A percentile compares a stretch with the other conserved stretches of the same genome.
Evolutionary conservation across 2,797 vertebrate species (phyloP).

Genomic region (Sebastolobus alascanus): DNA sequence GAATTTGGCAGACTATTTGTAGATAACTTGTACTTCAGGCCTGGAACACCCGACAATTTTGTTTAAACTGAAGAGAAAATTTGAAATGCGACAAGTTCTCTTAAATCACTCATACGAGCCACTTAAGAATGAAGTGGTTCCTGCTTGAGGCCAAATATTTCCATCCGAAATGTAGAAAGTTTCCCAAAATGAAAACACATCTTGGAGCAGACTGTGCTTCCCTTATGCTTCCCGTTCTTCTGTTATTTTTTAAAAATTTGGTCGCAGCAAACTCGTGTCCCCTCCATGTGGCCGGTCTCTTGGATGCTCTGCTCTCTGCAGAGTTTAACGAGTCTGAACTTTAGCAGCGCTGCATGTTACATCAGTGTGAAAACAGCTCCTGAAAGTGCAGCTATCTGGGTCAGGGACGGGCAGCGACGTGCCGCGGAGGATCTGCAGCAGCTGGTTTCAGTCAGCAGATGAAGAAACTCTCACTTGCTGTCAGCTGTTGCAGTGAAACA

Average conservation of each 20-base stretch:
- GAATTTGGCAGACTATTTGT: neutral
- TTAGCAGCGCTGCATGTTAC: neutral
- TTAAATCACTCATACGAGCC: neutral
- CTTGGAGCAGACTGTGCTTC: neutral
- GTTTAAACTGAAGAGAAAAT: neutral
- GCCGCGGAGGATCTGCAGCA: constrained; percentile 30
- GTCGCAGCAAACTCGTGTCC: neutral
- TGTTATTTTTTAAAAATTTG: neutral
- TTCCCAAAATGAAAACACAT: neutral
- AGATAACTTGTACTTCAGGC: neutral
- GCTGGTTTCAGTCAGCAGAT: constrained; percentile 41
- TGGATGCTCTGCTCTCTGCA: neutral
- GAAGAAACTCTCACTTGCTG: constrained; percentile 14
- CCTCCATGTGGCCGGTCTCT: neutral
- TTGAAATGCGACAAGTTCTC: neutral
- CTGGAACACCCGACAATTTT: neutral
- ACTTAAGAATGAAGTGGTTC: neutral
- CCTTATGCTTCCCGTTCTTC: neutral
- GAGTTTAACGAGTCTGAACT: constrained; percentile 25
- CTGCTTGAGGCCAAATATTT: neutral
- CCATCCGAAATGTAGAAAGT: neutral
- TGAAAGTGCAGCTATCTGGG: constrained; percentile 28
- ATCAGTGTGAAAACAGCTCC: constrained; percentile 21
- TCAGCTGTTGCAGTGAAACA: constrained; percentile 27
- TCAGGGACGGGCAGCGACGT: constrained; percentile 35